Evolutionary conservation across 2,797 vertebrate genomes (phyloP).

Genomic region (Botia kubotai): DNA sequence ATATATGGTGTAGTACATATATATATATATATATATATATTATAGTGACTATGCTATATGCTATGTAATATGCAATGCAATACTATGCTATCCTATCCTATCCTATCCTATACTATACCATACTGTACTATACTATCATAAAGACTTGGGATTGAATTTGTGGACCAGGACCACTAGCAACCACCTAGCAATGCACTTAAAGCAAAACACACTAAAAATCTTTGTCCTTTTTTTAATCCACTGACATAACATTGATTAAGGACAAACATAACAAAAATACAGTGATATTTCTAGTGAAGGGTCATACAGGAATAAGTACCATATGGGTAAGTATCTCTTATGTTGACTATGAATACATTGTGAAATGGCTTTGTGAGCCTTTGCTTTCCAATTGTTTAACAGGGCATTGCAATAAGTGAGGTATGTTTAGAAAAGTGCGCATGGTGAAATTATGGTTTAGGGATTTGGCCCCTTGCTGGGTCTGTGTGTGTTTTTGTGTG

Average conservation of each 20-base stretch:
- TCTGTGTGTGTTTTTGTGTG: constrained; percentile 18
- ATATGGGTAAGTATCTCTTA: too few relatives aligned
- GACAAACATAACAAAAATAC: background rate
- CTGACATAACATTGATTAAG: background rate
- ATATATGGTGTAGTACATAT: too few relatives aligned
- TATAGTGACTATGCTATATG: too few relatives aligned
- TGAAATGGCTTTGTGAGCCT: background rate
- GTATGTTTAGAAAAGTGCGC: background rate
- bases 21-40: too few relatives aligned
- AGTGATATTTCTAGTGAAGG: too few relatives aligned
- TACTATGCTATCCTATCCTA: too few relatives aligned
- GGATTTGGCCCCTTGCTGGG: constrained; percentile 22
- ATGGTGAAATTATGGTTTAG: constrained; percentile 13
- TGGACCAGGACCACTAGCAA: background rate
- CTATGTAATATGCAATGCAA: too few relatives aligned
- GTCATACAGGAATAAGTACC: background rate
- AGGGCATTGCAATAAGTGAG: constrained; percentile 19
- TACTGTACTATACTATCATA: too few relatives aligned
- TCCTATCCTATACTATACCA: too few relatives aligned
- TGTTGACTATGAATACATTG: background rate
- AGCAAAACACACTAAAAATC: background rate
- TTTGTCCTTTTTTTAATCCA: background rate
- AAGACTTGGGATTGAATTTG: background rate
- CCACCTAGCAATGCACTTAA: background rate
- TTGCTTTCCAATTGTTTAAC: constrained; percentile 15